These are phyloP conservation scores for Phymanthus crucifer DNA, from an alignment of 92 coral and sea anemone genomes.

Conservation along the genomic window DNA sequence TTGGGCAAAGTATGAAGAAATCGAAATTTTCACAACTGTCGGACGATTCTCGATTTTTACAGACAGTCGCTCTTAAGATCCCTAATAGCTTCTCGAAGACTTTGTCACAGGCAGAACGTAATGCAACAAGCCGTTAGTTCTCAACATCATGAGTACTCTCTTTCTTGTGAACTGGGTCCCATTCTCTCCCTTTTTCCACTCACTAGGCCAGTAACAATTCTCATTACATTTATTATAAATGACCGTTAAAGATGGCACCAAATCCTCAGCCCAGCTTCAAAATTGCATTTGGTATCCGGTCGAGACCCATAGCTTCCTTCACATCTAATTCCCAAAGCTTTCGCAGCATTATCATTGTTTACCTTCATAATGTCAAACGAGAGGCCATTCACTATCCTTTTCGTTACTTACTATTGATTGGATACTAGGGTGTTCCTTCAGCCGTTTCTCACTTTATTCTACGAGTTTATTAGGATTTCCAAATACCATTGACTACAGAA, in stretches of 20 bases:
- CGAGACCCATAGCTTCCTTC: slow-evolving; percentile 28
- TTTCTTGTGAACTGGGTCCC: too few relatives aligned
- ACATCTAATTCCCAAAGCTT: slow-evolving; percentile 22
- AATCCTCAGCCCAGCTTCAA: slow-evolving; percentile 9
- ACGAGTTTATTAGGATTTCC: slow-evolving; percentile 24
- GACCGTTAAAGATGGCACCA: neutral
- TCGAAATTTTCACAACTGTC: too few relatives aligned
- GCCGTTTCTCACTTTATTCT: slow-evolving; percentile 19
- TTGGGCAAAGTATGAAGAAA: too few relatives aligned
- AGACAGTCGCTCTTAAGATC: too few relatives aligned
- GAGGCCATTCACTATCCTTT: slow-evolving; percentile 24
- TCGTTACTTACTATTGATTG: neutral
- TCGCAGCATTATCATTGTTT: slow-evolving; percentile 14
- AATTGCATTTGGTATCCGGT: slow-evolving; percentile 24
- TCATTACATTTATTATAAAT: too few relatives aligned
- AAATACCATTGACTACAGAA: slow-evolving; percentile 23
- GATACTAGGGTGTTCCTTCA: slow-evolving; percentile 13
- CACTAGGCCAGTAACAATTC: too few relatives aligned
- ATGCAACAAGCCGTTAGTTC: too few relatives aligned
- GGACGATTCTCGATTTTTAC: too few relatives aligned
- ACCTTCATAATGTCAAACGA: slow-evolving; percentile 26
- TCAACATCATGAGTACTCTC: too few relatives aligned
- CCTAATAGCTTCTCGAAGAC: too few relatives aligned
- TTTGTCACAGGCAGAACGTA: too few relatives aligned
- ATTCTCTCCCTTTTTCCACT: too few relatives aligned